phyloP scores from a whole-genome alignment of 2,888 invertebrate species.

The Caenorhabditis sinica region DNA sequence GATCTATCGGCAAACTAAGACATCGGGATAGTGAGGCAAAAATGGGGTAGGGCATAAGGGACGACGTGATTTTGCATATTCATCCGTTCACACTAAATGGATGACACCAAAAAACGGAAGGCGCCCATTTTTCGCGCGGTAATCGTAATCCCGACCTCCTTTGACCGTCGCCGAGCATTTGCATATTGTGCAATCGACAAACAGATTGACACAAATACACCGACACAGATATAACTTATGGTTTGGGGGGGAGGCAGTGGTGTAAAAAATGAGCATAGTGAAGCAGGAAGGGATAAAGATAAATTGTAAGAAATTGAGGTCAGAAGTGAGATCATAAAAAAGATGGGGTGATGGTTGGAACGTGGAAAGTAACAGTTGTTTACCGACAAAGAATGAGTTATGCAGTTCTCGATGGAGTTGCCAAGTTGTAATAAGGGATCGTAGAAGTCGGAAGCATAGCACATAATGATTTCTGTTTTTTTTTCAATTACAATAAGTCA shows the following conservation, averaged over 20 bases:
- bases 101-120: constrained; percentile 21
- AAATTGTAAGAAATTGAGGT: constrained; percentile 28
- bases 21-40: too few species aligned
- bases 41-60: neutral
- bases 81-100: constrained; percentile 3
- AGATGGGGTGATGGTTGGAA: constrained; percentile 17
- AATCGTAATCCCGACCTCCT: constrained; percentile 49
- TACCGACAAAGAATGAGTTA: constrained; percentile 66
- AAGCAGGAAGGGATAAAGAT: neutral
- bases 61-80: constrained; percentile 59
- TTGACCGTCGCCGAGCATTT: constrained; percentile 53
- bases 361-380: constrained; percentile 46
- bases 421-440: neutral
- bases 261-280: constrained; percentile 32
- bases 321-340: constrained; percentile 60
- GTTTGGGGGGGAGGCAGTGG: neutral
- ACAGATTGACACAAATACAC: constrained; percentile 23
- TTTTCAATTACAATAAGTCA: too few species aligned
- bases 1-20: constrained; percentile 29
- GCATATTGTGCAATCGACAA: constrained; percentile 63
- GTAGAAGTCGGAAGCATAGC: too few species aligned
- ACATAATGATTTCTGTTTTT: too few species aligned
- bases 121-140: constrained; percentile 50
- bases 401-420: constrained; percentile 36
- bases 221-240: constrained; percentile 48